Evolutionary conservation across 2,797 vertebrate species (phyloP).

Genomic region (Gymnopithys bicolor): DNA sequence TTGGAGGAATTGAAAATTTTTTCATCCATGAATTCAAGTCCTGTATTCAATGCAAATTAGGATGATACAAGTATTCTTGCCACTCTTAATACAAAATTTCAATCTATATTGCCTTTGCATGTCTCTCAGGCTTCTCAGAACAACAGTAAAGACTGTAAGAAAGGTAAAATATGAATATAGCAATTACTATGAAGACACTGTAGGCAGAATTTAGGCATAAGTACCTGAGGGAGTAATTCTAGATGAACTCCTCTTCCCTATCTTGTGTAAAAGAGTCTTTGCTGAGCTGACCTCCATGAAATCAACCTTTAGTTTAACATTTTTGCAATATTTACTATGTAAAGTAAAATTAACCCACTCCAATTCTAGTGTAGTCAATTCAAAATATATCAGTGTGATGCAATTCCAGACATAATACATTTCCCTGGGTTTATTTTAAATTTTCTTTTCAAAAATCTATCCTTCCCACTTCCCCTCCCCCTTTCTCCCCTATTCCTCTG

Average conservation of each 20-base stretch:
- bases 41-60: background rate
- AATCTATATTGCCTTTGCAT: background rate
- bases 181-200: background rate
- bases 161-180: background rate
- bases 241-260: background rate
- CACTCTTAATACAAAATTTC: background rate
- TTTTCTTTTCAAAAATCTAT: background rate
- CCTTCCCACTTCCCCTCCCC: accelerated
- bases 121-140: background rate
- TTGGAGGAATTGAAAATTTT: background rate
- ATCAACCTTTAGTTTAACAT: background rate
- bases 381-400: background rate
- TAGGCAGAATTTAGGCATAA: background rate
- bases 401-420: background rate
- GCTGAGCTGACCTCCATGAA: background rate
- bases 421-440: background rate
- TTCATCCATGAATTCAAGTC: background rate
- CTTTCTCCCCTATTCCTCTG: background rate
- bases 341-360: background rate
- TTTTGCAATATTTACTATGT: background rate
- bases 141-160: background rate
- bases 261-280: background rate
- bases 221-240: background rate
- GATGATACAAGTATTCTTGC: background rate
- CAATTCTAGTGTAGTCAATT: background rate